A percentile compares a stretch with the other conserved stretches of the same genome.
Conservation (phyloP, 2,888 invertebrate genomes). For the Leptogaster cylindrica region DNA sequence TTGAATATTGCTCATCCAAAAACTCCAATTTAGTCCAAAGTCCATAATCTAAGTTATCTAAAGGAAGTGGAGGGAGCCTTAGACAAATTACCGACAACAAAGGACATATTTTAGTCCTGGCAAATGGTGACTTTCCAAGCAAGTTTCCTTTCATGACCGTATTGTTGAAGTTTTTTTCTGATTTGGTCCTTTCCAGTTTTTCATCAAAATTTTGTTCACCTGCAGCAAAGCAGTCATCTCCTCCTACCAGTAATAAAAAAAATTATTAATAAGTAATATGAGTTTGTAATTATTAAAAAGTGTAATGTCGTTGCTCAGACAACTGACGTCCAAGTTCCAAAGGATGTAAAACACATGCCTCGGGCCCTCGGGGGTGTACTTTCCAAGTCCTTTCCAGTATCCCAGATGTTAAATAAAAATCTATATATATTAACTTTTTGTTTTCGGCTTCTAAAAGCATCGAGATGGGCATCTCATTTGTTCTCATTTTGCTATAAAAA, state of each 20-base stretch:
- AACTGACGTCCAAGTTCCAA: constrained; percentile 21
- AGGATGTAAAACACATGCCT: constrained; percentile 39
- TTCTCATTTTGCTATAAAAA: constrained; percentile 31
- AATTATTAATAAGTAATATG: no score
- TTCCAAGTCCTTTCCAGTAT: constrained; percentile 9
- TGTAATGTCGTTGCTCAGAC: no score
- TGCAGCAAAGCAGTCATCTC: no score
- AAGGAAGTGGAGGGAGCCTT: background rate
- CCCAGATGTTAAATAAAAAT: no score
- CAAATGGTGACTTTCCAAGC: background rate
- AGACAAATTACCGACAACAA: constrained; percentile 6
- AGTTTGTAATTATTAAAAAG: no score
- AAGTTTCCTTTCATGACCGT: background rate
- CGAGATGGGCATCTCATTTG: constrained; percentile 31
- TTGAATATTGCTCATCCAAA: background rate
- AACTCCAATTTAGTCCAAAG: background rate
- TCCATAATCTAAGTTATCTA: background rate
- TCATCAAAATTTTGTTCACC: no score
- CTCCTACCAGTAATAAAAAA: no score
- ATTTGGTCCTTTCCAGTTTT: no score
- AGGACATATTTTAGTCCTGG: background rate
- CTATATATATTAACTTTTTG: no score
- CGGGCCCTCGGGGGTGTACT: constrained; percentile 33
- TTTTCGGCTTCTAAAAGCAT: background rate
- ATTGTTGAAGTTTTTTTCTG: no score